These are phyloP conservation scores for Pantherophis guttatus DNA, from an alignment of 2,113 vertebrate species.

Conservation along the genomic window DNA sequence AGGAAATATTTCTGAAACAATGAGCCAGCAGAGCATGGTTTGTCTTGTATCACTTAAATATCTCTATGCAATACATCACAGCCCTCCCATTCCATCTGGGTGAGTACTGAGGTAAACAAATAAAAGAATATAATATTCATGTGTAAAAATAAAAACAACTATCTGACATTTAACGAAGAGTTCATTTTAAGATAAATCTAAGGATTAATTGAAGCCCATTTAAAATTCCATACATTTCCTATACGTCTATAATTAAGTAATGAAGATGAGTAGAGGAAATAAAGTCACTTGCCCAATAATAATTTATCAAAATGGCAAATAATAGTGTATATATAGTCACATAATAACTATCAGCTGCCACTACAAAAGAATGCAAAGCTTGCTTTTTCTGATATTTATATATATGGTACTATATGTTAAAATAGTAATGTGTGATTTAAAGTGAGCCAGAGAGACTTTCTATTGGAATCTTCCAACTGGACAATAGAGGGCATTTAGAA, in stretches of 20 bases:
- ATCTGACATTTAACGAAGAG: neutral
- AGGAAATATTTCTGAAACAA: neutral
- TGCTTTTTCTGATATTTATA: neutral
- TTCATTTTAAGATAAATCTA: neutral
- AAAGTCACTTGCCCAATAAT: neutral
- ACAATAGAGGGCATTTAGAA: neutral
- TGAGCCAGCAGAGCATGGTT: neutral
- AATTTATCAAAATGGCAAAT: neutral
- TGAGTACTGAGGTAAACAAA: slow-evolving; percentile 32
- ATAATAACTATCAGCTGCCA: neutral
- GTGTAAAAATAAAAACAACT: slow-evolving; percentile 17
- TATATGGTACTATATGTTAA: neutral
- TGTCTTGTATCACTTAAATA: slow-evolving; percentile 44
- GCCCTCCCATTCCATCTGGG: slow-evolving; percentile 39
- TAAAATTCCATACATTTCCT: neutral
- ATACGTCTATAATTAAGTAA: neutral
- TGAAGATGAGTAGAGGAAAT: neutral
- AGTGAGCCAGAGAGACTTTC: neutral
- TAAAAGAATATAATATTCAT: slow-evolving; percentile 42
- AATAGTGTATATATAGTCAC: neutral
- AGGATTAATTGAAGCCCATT: slow-evolving; percentile 15
- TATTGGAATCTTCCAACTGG: neutral
- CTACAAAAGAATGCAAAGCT: neutral
- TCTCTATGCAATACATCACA: slow-evolving; percentile 57
- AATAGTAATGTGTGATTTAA: neutral